Base-by-base conservation (phyloP, 92 coral and sea anemone species). In the Bergia puertoricense region DNA sequence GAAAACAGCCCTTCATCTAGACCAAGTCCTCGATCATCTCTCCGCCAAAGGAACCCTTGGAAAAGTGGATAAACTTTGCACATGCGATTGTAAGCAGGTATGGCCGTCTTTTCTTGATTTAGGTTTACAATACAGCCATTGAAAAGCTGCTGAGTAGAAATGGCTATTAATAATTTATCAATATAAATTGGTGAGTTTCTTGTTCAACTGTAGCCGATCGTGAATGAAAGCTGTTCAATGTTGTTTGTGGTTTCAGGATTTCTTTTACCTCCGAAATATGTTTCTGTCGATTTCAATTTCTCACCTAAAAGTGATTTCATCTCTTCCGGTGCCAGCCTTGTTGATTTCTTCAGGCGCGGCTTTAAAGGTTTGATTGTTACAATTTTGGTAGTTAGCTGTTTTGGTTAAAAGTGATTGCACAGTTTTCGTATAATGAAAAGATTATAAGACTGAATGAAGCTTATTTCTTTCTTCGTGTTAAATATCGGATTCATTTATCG, bases 31-130 rank as follows among this genome's bases (percentile, higher is more conserved):
- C 45, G 96, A 96, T 89, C 98, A 96, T 92, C 93, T 96, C 45
- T 96, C 99, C 2, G 95, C 98, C 22, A 96, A 96, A 85, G 98
- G 96, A 78, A 96, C 99, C 30, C 89, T 96, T 68, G 99, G 99
- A 6, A 96, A 96, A 86, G 99, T 96, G 90, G 98, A 96, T 75
- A 95, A 93, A 76, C 93, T 96, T n/a, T 96, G 94, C 90, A 95
- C 98, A 36, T 91, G 93, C 44, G 92, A 94, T 45, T 94, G 94
- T 22, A 93, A 92, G 74, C 94, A 88, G 95, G 99, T 96, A 96
- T 80, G 91, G 38, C 56, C 36, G 38, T 44, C 42, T 40, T 16
- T 69, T 67, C 81, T 91, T 51, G 88, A 85, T 81, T 36, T 82
- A 44, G 80, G 74, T 89, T 80, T 84, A 69, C 56, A 84, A 84